phyloP scores from a whole-genome alignment of 2,797 vertebrate genomes.

The Gorsachius magnificus region DNA sequence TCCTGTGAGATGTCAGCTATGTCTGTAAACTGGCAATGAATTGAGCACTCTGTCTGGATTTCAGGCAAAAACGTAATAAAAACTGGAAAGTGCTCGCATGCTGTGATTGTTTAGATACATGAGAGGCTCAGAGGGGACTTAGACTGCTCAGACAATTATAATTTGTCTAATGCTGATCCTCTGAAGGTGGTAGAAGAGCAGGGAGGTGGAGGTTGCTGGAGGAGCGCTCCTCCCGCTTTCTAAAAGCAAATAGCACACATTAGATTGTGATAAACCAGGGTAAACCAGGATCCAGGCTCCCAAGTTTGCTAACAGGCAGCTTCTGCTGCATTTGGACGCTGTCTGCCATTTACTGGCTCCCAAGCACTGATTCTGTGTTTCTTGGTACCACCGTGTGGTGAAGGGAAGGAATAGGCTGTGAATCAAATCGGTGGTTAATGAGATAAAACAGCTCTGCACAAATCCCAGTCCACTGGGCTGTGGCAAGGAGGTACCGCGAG shows the following conservation, averaged over 20 bases:
- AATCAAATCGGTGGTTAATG: not conserved
- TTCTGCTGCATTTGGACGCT: not conserved
- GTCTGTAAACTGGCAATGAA: not conserved
- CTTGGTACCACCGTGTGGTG: slow-evolving; percentile 55
- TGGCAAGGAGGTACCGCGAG: fast-evolving
- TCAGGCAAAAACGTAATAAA: fast-evolving
- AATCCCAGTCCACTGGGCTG: not conserved
- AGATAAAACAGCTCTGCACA: not conserved
- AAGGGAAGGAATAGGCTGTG: not conserved
- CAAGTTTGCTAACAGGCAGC: not conserved
- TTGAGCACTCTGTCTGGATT: not conserved
- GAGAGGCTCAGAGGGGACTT: not conserved
- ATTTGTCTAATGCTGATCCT: fast-evolving
- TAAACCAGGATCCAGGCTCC: not conserved
- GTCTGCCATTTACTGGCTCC: not conserved
- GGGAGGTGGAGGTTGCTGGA: fast-evolving
- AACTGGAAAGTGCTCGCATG: fast-evolving
- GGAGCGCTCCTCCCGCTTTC: not conserved
- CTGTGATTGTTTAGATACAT: fast-evolving
- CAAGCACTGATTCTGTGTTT: not conserved
- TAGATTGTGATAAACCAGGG: fast-evolving
- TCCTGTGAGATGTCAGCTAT: not conserved
- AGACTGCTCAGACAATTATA: fast-evolving
- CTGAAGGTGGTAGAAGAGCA: not conserved
- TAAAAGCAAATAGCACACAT: fast-evolving